phyloP scores from a whole-genome alignment of 2,113 vertebrate species.

The Camarhynchus parvulus region DNA sequence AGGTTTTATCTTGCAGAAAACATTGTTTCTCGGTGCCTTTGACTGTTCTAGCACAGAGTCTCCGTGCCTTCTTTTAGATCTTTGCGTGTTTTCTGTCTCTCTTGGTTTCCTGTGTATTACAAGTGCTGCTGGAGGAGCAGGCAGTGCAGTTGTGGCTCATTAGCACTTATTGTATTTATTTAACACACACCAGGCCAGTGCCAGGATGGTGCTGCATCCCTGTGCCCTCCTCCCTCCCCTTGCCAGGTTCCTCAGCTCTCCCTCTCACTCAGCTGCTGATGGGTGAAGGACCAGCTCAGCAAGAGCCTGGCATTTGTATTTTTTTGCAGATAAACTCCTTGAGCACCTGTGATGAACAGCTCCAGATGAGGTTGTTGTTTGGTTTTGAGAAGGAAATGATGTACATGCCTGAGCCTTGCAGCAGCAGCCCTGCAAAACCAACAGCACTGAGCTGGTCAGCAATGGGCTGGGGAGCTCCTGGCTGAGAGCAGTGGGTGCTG shows the following conservation, averaged over 20 bases:
- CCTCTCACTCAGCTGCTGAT: not conserved
- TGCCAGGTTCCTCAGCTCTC: not conserved
- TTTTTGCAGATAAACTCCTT: not conserved
- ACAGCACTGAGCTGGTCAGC: not conserved
- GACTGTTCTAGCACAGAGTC: not conserved
- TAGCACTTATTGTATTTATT: not conserved
- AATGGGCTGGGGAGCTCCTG: not conserved
- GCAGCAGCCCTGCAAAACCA: not conserved
- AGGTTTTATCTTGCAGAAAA: conserved; percentile 50
- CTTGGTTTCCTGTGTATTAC: conserved; percentile 32
- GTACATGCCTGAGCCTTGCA: not conserved
- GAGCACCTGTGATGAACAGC: not conserved
- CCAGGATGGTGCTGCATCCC: not conserved
- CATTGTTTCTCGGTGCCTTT: not conserved
- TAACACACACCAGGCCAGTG: not conserved
- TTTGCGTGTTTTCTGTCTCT: conserved; percentile 4
- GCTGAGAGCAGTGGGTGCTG: not conserved
- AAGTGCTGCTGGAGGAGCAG: not conserved
- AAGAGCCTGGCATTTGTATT: not conserved
- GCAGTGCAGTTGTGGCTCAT: not conserved
- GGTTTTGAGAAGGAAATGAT: conserved; percentile 21
- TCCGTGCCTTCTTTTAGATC: not conserved
- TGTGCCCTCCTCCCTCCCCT: not conserved
- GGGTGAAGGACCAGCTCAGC: not conserved
- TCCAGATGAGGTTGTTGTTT: conserved; percentile 19